Evolutionary conservation across 2,797 vertebrate genomes (phyloP), one percentile per base, ranked within the genome.

Genomic region (Hippopotamyrus pictus): DNA sequence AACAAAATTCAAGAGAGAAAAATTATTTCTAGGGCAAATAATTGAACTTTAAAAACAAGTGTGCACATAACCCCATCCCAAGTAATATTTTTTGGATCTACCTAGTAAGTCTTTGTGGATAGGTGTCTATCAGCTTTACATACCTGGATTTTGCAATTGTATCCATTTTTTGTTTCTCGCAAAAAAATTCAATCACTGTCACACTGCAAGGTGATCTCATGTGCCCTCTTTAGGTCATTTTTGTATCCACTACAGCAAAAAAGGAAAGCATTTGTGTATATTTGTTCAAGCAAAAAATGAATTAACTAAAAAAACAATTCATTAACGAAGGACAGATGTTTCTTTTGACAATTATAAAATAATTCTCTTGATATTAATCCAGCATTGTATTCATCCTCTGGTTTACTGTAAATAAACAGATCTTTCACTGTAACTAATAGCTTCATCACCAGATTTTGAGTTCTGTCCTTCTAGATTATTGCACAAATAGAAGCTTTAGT

Each of bases 321-420:
- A 53, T 5, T 25, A 33, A 48, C 3, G 29, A 17, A 33, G 73
- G 83, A 84, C 73, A 88, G 69, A 53, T 50, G 29, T 8, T 57
- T 41, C 50, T 7, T 82, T 83, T 83, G 69, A 59, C 69, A 53
- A 17, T 48, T 50, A 84, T 76, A 88, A 22, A 88, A 73, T 69
- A 69, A 84, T 62, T 88, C 19, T 25, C 54, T 48, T 37, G 57
- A 62, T 84, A 69, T 83, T 50, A 87, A 84, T 29, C 86, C 48
- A 11, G 17, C 25, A 84, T 50, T 50, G 5, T 85, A 29, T 90
- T 54, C 51, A 79, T 8, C 53, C 29, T 85, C 79, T 69, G 87
- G 11, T 29, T 41, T 46, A 29, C 57, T 85, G 25, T 59, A 65
- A 53, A 84, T 48, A 65, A 51, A 90, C 89, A 88, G 46, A 69